A percentile compares a stretch with the other conserved stretches of the same genome.
phyloP scores from a whole-genome alignment of 2,888 invertebrate genomes.

The Calameuta idolon region DNA sequence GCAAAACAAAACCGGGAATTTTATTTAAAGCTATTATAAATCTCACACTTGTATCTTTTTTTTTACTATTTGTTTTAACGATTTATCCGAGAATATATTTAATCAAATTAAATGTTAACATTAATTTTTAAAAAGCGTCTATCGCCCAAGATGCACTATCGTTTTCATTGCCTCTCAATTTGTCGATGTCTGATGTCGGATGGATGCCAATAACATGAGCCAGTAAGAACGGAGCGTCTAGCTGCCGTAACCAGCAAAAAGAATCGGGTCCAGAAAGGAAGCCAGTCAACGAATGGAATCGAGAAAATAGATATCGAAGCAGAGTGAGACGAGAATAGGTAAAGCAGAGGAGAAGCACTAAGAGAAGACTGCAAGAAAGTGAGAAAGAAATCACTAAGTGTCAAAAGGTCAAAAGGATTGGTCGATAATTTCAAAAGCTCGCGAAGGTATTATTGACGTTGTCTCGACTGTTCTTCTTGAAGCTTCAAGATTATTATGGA shows the following conservation, averaged over 20 bases:
- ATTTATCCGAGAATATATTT: background rate
- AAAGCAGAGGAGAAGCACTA: background rate
- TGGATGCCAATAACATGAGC: background rate
- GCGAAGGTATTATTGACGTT: background rate
- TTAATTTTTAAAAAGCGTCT: too few species aligned
- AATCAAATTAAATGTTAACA: background rate
- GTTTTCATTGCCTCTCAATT: background rate
- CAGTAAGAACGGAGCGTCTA: background rate
- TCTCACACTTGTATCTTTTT: background rate
- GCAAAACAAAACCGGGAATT: constrained; percentile 14
- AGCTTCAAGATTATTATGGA: background rate
- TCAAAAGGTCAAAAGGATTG: background rate
- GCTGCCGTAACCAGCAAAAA: background rate
- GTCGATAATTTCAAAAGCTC: background rate
- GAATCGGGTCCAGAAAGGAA: background rate
- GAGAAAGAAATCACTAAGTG: background rate
- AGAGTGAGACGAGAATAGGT: background rate
- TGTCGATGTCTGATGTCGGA: background rate
- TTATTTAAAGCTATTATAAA: background rate
- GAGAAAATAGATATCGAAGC: background rate
- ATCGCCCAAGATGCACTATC: too few species aligned
- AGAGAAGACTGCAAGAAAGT: background rate
- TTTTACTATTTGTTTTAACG: background rate
- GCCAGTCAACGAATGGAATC: background rate
- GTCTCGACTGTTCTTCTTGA: background rate